These are phyloP conservation scores for Agapornis roseicollis DNA, from an alignment of 2,113 vertebrate genomes.

Conservation along the genomic window DNA sequence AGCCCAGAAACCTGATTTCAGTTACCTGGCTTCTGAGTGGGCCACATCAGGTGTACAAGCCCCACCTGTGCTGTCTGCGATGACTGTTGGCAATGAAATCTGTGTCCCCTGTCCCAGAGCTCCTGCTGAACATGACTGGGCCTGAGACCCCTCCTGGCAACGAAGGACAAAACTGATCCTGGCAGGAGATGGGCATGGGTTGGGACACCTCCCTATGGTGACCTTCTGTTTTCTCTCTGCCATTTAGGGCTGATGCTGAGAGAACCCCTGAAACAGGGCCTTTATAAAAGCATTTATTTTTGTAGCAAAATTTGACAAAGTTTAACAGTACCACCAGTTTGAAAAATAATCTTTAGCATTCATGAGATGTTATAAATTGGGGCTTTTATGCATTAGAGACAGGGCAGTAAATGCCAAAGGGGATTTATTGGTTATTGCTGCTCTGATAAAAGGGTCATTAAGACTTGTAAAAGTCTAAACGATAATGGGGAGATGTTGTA, in stretches of 20 bases:
- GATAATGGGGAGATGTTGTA: constrained; percentile 64
- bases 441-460: constrained; percentile 66
- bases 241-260: not conserved
- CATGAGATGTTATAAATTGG: constrained; percentile 46
- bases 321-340: not conserved
- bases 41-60: not conserved
- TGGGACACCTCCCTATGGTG: not conserved
- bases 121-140: not conserved
- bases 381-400: constrained; percentile 51
- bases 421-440: constrained; percentile 63
- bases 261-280: not conserved
- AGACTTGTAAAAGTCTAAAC: constrained; percentile 61
- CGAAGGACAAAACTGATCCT: not conserved
- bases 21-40: not conserved
- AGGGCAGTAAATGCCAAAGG: constrained; percentile 50
- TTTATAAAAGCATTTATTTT: not conserved
- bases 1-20: not conserved
- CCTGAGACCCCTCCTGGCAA: not conserved
- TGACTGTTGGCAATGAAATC: not conserved
- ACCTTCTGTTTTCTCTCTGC: not conserved
- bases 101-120: not conserved
- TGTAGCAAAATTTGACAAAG: not conserved
- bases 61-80: not conserved
- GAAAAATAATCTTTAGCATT: constrained; percentile 48
- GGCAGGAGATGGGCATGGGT: accelerated